phyloP scores from a whole-genome alignment of 2,797 vertebrate species.

The Dryobates pubescens region DNA sequence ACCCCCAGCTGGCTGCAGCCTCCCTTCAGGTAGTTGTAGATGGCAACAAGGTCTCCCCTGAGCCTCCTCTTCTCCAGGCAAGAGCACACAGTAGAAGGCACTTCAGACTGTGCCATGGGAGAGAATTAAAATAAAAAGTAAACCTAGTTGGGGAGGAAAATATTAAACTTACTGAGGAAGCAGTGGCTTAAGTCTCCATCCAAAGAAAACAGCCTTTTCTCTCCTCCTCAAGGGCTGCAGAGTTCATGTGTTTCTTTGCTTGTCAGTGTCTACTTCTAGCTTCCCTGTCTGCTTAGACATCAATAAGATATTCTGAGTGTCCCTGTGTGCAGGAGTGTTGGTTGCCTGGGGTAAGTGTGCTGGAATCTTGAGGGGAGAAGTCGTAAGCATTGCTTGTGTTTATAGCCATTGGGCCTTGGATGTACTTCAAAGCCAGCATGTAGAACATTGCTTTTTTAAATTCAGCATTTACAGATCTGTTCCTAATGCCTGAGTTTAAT shows the following conservation, averaged over 20 bases:
- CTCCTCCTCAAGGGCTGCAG: not conserved
- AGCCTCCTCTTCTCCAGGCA: not conserved
- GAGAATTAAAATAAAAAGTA: constrained; percentile 10
- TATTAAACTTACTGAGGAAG: not conserved
- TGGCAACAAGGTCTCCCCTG: no score
- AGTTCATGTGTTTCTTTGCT: not conserved
- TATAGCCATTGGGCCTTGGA: constrained; percentile 1
- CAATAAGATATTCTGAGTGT: not conserved
- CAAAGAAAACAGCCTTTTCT: not conserved
- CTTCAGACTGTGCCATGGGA: constrained; percentile 6
- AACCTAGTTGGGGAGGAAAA: not conserved
- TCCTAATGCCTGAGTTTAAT: not conserved
- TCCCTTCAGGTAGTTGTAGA: no score
- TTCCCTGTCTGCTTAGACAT: not conserved
- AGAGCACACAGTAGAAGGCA: not conserved
- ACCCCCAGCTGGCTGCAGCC: no score
- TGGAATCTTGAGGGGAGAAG: not conserved
- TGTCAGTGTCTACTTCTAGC: not conserved
- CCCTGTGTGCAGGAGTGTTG: not conserved
- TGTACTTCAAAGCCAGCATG: constrained; percentile 39
- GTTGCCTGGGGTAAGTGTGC: constrained; percentile 6
- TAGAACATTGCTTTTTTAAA: not conserved
- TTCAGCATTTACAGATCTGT: constrained; percentile 22
- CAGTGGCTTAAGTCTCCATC: not conserved
- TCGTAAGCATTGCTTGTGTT: constrained; percentile 4